Evolutionary conservation across 1,140 invertebrate genomes (phyloP).

Genomic region (Ectropis grisescens): DNA sequence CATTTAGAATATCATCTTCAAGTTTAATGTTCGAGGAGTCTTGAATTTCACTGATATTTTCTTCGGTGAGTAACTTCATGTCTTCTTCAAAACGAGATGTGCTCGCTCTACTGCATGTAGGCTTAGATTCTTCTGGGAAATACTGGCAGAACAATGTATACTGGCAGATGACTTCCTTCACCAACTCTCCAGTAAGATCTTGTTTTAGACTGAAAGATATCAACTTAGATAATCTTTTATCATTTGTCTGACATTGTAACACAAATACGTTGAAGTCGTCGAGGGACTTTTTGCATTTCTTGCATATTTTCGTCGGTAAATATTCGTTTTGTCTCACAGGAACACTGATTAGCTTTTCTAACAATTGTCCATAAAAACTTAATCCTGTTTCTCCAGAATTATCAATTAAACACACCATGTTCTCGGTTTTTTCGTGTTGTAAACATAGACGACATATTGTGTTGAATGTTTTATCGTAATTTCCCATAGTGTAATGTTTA

Average conservation of each 20-base stretch:
- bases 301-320: conserved; percentile 40
- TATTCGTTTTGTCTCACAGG: conserved; percentile 26
- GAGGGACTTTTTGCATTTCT: conserved; percentile 33
- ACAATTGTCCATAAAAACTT: conserved; percentile 35
- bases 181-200: conserved; percentile 4
- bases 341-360: conserved; percentile 33
- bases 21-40: too few species aligned
- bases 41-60: not conserved
- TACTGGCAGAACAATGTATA: conserved; percentile 26
- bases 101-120: not conserved
- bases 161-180: conserved; percentile 29
- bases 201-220: conserved; percentile 9
- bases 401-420: conserved; percentile 42
- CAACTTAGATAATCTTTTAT: conserved; percentile 19
- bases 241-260: conserved; percentile 36
- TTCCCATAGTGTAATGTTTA: too few species aligned
- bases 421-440: conserved; percentile 21
- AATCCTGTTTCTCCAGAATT: conserved; percentile 20
- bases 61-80: not conserved
- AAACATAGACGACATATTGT: conserved; percentile 46
- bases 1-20: too few species aligned
- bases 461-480: conserved; percentile 28
- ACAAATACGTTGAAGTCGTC: conserved; percentile 47
- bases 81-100: too few species aligned
- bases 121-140: conserved; percentile 16